Evolutionary conservation across 2,113 vertebrate genomes (phyloP), one percentile per base, ranked within the genome.

Genomic region (Herpetotheres cachinnans): DNA sequence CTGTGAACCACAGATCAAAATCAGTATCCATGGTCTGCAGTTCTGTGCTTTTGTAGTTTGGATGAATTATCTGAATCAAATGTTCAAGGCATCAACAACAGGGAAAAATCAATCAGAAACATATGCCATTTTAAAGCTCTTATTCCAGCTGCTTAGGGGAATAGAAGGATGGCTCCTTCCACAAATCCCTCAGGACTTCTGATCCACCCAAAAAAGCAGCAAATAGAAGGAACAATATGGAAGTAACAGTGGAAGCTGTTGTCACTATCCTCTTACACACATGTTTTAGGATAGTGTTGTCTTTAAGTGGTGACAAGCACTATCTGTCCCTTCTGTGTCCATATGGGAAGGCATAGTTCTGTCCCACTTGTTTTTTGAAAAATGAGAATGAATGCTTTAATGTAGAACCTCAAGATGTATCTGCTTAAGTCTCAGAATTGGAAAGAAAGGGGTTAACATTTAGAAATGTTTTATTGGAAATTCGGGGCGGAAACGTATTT

Each of bases 41-140:
- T 54, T 94, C 46, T 80, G 12, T 66, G 67, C 26, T 86, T 96
- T 73, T 94, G 63, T 84, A 86, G 58, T 90, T 89, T 74, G 59
- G 58, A 90, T 92, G 29, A 89, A 74, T 89, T 86, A n/a, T 61
- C 56, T 72, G 77, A 94, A 92, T 93, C 71, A 90, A 92, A 90
- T 38, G 78, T 82, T 27, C 58, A 66, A 77, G 50, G 13, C 6
- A 1, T 56, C 76, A 93, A 78, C 55, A 93, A 91, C 11, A 27
- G 34, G 58, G 67, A 62, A 89, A 85, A 90, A 78, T 84, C 72
- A 82, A 52, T 86, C 72, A 91, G 86, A 92, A 97, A 81, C 52
- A 65, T 50, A 58, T 58, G 61, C 5, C 36, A 81, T 71, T 86
- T 84, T n/a, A 67, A 93, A 95, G 21, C 56, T 79, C 36, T 86